Base-by-base conservation (phyloP, 2,113 vertebrate genomes). In the Piprites chloris region DNA sequence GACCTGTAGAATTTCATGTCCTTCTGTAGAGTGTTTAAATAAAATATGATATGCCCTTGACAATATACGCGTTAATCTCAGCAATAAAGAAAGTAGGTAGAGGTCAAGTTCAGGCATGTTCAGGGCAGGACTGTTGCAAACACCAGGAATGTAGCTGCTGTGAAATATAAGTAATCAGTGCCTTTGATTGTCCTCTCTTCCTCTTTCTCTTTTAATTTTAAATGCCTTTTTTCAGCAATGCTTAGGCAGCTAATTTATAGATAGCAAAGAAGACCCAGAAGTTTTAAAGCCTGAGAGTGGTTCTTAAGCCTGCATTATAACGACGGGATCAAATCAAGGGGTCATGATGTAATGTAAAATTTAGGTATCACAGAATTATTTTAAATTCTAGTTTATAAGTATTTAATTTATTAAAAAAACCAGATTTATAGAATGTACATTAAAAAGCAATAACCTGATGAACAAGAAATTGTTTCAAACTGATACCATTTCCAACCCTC, bases 21-120 rank as follows among this genome's bases (percentile, higher is more conserved):
- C 41, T 94, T 85, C 52, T 89, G 74, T n/a, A 61, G 18, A 66
- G 14, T 86, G 49, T 75, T 94, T 95, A 85, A 97, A 81, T 92
- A 89, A 93, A 95, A 82, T 76, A 79, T 75, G 52, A 44, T 89
- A 41, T 30, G 20, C 53, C 32, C 27, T 87, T 13, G 7, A 72
- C 53, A 2, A 0, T 56, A 28, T 81, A 32, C 68, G 52, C 22
- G 41, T 82, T 4, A 5, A 42, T 92, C 47, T 90, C 66, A 39
- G 47, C 52, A 61, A 14, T 32, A 53, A 78, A 44, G 33, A 11
- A 88, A 65, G 52, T 53, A 81, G 44, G 16, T 23, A 62, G 71
- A 73, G 33, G 53, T 66, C 30, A 35, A 37, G 58, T 61, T 37
- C 35, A 37, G 35, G n/a, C 35, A 61, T 26, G 35, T 61, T 61